phyloP scores from a whole-genome alignment of 2,113 vertebrate genomes.

The Saccopteryx leptura region DNA sequence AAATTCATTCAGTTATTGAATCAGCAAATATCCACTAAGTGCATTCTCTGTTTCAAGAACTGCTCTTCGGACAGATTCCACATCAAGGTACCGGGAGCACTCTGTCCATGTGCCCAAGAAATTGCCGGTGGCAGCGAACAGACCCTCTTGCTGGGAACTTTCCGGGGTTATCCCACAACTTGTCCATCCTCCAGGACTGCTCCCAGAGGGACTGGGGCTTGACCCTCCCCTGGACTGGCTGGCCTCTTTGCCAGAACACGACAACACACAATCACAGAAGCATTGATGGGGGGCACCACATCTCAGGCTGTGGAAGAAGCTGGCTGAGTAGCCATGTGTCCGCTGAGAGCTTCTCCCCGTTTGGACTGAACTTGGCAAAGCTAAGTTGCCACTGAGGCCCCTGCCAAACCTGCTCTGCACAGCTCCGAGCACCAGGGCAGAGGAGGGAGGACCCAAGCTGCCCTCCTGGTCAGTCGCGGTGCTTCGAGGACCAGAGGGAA shows the following conservation, averaged over 20 bases:
- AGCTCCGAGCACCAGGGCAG: not conserved
- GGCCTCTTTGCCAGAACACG: not conserved
- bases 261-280: not conserved
- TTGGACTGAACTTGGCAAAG: not conserved
- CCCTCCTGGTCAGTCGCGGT: not conserved
- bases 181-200: not conserved
- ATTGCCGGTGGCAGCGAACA: accelerated
- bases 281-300: not conserved
- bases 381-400: not conserved
- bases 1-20: not conserved
- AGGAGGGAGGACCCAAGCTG: not conserved
- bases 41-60: not conserved
- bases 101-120: not conserved
- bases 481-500: not conserved
- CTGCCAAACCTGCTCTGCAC: not conserved
- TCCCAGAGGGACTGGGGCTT: no score
- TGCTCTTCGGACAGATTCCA: not conserved
- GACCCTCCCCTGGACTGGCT: not conserved
- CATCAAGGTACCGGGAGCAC: not conserved
- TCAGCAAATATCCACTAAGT: not conserved
- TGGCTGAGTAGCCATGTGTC: not conserved
- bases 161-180: not conserved
- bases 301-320: not conserved
- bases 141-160: not conserved
- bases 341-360: not conserved